These are phyloP conservation scores for Agrotis exclamationis DNA, from an alignment of 2,888 invertebrate species.

Conservation along the genomic window DNA sequence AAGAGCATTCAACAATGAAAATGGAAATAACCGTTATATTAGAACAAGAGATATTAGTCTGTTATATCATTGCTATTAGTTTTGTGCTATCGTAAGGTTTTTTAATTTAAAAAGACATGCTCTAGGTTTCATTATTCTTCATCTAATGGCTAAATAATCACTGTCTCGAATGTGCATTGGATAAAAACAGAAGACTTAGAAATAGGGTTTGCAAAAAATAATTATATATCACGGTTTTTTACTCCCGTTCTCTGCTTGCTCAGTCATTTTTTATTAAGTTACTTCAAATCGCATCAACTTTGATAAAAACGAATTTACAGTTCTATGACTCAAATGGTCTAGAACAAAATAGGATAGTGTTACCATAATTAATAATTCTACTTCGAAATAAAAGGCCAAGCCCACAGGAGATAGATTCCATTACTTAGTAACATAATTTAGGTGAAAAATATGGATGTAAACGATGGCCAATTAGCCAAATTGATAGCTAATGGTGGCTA, in stretches of 20 bases:
- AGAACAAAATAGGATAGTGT: slow-evolving; percentile 29
- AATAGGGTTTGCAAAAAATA: slow-evolving; percentile 24
- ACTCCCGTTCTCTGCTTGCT: slow-evolving; percentile 4
- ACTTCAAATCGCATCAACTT: slow-evolving; percentile 27
- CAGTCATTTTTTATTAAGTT: slow-evolving; percentile 18
- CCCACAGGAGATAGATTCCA: slow-evolving; percentile 53
- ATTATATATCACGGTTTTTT: slow-evolving; percentile 30
- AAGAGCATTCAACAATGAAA: slow-evolving; percentile 39
- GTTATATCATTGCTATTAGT: slow-evolving; percentile 12
- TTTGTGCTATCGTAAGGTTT: slow-evolving; percentile 9
- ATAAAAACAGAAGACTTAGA: slow-evolving; percentile 4
- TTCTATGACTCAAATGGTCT: slow-evolving; percentile 40
- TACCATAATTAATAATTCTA: slow-evolving; percentile 51
- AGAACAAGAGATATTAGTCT: slow-evolving; percentile 12
- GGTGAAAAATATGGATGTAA: slow-evolving; percentile 55
- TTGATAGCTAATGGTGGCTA: slow-evolving; percentile 72
- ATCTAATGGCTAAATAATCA: slow-evolving; percentile 42
- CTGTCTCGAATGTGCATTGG: neutral
- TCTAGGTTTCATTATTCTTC: neutral
- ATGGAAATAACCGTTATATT: slow-evolving; percentile 7
- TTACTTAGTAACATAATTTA: slow-evolving; percentile 54
- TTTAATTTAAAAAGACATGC: neutral
- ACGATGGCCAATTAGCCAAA: slow-evolving; percentile 72
- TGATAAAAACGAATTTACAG: slow-evolving; percentile 37
- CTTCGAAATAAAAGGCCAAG: slow-evolving; percentile 55